phyloP scores from a whole-genome alignment of 2,113 vertebrate genomes.

The Nothoprocta perdicaria region DNA sequence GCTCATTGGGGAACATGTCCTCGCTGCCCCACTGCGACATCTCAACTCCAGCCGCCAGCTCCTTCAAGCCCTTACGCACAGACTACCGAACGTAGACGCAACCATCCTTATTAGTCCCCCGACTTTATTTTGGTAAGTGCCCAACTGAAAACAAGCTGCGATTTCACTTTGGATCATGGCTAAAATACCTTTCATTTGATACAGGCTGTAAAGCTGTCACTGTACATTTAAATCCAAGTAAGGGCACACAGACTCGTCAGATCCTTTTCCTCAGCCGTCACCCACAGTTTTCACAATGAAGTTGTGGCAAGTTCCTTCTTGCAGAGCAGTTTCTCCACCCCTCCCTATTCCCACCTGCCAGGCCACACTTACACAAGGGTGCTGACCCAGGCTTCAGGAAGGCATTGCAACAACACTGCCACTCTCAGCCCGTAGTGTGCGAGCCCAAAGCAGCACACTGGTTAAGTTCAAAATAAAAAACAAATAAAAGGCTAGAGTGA shows the following conservation, averaged over 20 bases:
- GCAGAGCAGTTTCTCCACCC: conserved; percentile 40
- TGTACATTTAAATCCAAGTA: conserved; percentile 3
- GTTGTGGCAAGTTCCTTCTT: conserved; percentile 61
- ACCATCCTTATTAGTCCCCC: conserved; percentile 4
- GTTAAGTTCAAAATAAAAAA: not conserved
- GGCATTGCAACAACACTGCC: conserved; percentile 42
- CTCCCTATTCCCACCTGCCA: conserved; percentile 77
- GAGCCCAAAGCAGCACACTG: conserved; percentile 30
- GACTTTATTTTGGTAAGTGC: not conserved
- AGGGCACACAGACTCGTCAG: conserved; percentile 51
- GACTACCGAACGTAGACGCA: not conserved
- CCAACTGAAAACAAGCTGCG: not conserved
- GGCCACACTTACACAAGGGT: conserved; percentile 65
- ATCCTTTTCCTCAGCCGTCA: conserved; percentile 74
- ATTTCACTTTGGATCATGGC: not conserved
- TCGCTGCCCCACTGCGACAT: not conserved
- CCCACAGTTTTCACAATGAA: conserved; percentile 60
- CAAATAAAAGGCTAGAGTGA: conserved; percentile 3
- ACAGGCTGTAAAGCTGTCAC: not conserved
- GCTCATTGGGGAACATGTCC: conserved; percentile 22
- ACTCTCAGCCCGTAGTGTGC: conserved; percentile 59
- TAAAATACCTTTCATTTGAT: not conserved
- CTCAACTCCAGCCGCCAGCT: not conserved
- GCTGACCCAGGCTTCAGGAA: conserved; percentile 64
- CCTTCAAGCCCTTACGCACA: not conserved